These are phyloP conservation scores for Stegodyphus mimosarum DNA, from an alignment of 1,140 invertebrate species.

Conservation along the genomic window DNA sequence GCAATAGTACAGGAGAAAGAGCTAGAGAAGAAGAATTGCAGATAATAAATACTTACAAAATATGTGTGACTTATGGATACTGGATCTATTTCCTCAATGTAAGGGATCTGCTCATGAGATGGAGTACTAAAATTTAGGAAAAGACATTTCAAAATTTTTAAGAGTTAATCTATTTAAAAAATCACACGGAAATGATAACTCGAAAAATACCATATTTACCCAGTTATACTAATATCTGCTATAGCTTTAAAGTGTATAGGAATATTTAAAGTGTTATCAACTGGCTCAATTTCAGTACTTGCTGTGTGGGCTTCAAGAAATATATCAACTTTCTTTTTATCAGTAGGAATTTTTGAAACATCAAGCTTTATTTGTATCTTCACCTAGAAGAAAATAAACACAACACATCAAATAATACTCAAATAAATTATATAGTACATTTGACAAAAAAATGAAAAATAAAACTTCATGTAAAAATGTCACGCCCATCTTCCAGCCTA, in stretches of 20 bases:
- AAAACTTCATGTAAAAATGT: no score
- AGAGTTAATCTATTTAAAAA: no score
- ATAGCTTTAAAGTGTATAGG: slow-evolving; percentile 29
- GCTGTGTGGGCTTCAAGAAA: slow-evolving; percentile 32
- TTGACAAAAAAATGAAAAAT: no score
- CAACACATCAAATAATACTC: no score
- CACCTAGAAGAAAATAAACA: slow-evolving; percentile 10
- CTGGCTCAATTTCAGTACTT: slow-evolving; percentile 42
- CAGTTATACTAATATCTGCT: slow-evolving; percentile 48
- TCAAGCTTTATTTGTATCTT: slow-evolving; percentile 51
- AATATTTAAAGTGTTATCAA: slow-evolving; percentile 10
- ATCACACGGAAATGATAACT: background rate
- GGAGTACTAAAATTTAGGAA: slow-evolving; percentile 18
- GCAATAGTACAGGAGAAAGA: no score
- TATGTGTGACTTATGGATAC: slow-evolving; percentile 46
- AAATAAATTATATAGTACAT: no score
- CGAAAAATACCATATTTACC: slow-evolving; percentile 31
- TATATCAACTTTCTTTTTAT: slow-evolving; percentile 25
- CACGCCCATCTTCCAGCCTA: no score
- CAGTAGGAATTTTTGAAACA: slow-evolving; percentile 37
- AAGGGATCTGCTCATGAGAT: slow-evolving; percentile 31
- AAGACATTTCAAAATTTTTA: background rate
- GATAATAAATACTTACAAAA: slow-evolving; percentile 39
- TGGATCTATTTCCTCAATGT: slow-evolving; percentile 12
- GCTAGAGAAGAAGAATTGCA: no score